These are phyloP conservation scores for Epizoanthus stellaris DNA, from an alignment of 92 coral and sea anemone genomes.

Conservation along the genomic window DNA sequence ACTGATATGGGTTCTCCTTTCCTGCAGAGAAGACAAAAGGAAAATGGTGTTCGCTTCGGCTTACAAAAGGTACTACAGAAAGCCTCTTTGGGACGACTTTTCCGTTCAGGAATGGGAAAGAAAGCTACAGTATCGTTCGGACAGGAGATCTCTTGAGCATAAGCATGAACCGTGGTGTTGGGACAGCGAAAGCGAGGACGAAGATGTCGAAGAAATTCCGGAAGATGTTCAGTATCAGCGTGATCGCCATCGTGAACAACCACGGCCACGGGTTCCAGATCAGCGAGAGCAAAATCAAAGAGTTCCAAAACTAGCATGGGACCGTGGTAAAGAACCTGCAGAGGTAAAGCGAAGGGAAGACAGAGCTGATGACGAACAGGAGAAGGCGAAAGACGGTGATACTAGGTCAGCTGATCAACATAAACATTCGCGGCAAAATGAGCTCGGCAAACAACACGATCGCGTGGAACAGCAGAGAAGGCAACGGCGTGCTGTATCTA, in stretches of 20 bases:
- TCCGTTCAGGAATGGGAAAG: slow-evolving; percentile 78
- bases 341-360: neutral
- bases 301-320: slow-evolving; percentile 38
- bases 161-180: slow-evolving; percentile 92
- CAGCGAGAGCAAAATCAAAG: slow-evolving; percentile 14
- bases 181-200: slow-evolving; percentile 85
- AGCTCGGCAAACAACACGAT: slow-evolving; percentile 27
- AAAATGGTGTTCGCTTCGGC: slow-evolving; percentile 89
- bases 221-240: slow-evolving; percentile 36
- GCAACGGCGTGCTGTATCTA: slow-evolving; percentile 54
- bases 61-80: slow-evolving; percentile 72
- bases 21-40: neutral
- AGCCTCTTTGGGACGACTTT: slow-evolving; percentile 92
- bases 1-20: slow-evolving; percentile 1
- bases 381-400: slow-evolving; percentile 29
- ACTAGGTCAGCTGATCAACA: slow-evolving; percentile 2
- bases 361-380: neutral
- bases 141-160: slow-evolving; percentile 94
- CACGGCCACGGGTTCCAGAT: slow-evolving; percentile 4
- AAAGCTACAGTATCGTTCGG: slow-evolving; percentile 83
- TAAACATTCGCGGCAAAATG: slow-evolving; percentile 20
- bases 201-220: slow-evolving; percentile 71
- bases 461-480: slow-evolving; percentile 29
- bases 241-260: slow-evolving; percentile 43
- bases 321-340: neutral